These are phyloP conservation scores for Lasiommata megera DNA, from an alignment of 2,888 invertebrate genomes.

Conservation along the genomic window DNA sequence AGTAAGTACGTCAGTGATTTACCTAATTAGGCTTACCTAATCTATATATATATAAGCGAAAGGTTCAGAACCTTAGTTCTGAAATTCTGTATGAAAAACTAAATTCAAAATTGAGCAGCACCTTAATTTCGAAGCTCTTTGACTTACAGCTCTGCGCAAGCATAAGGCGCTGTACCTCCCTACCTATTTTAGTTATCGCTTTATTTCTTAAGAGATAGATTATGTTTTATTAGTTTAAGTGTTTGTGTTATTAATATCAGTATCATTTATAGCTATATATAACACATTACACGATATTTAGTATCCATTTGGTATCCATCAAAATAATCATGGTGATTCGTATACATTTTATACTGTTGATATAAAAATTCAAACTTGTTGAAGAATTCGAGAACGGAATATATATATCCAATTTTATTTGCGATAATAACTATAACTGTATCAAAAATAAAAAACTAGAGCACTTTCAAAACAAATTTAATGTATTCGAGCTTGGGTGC, in stretches of 20 bases:
- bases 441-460: conserved; percentile 45
- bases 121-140: not conserved
- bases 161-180: not conserved
- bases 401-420: conserved; percentile 11
- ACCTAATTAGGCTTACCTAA: too few relatives aligned
- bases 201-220: not conserved
- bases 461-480: conserved; percentile 52
- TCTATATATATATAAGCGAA: too few relatives aligned
- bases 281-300: not conserved
- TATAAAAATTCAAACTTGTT: conserved; percentile 1
- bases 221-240: not conserved
- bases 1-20: too few relatives aligned
- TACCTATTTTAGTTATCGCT: not conserved
- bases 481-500: conserved; percentile 48
- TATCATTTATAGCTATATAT: not conserved
- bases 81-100: too few relatives aligned
- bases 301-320: not conserved
- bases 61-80: too few relatives aligned
- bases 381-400: conserved; percentile 12
- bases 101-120: not conserved
- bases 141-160: not conserved
- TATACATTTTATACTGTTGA: conserved; percentile 5
- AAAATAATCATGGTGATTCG: conserved; percentile 1
- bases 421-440: conserved; percentile 38
- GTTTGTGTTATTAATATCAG: not conserved